Evolutionary conservation across 2,888 invertebrate species (phyloP).

Genomic region (Tuberolachnus salignus): DNA sequence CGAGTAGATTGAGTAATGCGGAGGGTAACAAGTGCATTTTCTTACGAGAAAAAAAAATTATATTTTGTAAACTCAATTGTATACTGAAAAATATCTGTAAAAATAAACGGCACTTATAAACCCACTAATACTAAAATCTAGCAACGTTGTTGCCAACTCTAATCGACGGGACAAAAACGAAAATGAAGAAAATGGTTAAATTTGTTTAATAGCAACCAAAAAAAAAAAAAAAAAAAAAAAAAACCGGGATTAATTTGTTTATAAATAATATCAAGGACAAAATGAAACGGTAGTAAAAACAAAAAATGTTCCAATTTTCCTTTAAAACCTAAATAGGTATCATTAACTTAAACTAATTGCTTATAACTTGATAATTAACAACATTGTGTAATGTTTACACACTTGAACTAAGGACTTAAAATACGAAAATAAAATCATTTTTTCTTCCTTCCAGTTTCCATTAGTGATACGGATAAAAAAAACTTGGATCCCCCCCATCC

Average conservation of each 20-base stretch:
- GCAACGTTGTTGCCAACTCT: conserved; percentile 20
- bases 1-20: too few species aligned
- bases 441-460: too few species aligned
- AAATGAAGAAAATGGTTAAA: conserved; percentile 18
- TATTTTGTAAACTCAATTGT: background rate
- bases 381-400: background rate
- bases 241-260: conserved; percentile 40
- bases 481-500: too few species aligned
- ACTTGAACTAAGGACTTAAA: too few species aligned
- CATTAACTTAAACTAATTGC: background rate
- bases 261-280: conserved; percentile 39
- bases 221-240: too few species aligned
- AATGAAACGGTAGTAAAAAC: conserved; percentile 12
- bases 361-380: background rate
- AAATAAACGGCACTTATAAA: background rate
- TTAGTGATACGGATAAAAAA: too few species aligned
- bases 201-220: conserved; percentile 13
- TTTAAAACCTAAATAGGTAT: background rate
- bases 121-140: background rate
- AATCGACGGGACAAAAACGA: conserved; percentile 24
- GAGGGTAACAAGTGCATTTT: too few species aligned
- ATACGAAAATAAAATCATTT: too few species aligned
- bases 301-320: background rate
- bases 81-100: background rate
- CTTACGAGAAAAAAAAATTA: too few species aligned